phyloP scores from a whole-genome alignment of 2,888 invertebrate genomes.

The Callimorpha dominula region DNA sequence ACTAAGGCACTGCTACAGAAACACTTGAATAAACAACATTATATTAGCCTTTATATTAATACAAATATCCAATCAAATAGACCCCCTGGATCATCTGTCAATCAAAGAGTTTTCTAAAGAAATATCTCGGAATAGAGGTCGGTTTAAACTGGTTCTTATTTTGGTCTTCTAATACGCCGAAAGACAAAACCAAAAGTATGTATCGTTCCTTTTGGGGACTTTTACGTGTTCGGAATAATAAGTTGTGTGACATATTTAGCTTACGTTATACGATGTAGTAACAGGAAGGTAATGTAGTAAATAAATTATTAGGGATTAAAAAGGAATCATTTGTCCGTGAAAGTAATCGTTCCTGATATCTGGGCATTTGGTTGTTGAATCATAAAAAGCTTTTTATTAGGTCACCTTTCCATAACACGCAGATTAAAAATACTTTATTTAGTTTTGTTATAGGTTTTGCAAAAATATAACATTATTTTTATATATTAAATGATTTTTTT shows the following conservation, averaged over 20 bases:
- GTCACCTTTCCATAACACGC: background rate
- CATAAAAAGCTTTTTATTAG: background rate
- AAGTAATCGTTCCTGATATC: background rate
- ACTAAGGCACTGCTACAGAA: constrained; percentile 30
- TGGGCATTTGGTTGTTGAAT: background rate
- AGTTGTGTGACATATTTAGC: constrained; percentile 35
- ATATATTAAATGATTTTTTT: background rate
- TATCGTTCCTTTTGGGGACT: constrained; percentile 50
- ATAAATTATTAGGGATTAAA: background rate
- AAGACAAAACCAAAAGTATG: constrained; percentile 54
- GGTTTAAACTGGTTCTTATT: constrained; percentile 38
- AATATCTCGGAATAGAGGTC: constrained; percentile 29
- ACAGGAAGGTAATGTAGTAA: background rate
- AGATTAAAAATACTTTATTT: background rate
- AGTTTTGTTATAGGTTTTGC: background rate
- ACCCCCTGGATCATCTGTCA: constrained; percentile 31
- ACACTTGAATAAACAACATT: constrained; percentile 67
- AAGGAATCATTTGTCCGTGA: background rate
- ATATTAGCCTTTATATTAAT: constrained; percentile 68
- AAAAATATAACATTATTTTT: background rate
- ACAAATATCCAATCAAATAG: constrained; percentile 43
- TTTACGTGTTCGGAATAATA: constrained; percentile 59
- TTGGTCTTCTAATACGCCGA: constrained; percentile 54
- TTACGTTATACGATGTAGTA: constrained; percentile 25
- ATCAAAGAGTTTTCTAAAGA: constrained; percentile 30